Evolutionary conservation across 2,113 vertebrate species (phyloP).

Genomic region (Stercorarius parasiticus): DNA sequence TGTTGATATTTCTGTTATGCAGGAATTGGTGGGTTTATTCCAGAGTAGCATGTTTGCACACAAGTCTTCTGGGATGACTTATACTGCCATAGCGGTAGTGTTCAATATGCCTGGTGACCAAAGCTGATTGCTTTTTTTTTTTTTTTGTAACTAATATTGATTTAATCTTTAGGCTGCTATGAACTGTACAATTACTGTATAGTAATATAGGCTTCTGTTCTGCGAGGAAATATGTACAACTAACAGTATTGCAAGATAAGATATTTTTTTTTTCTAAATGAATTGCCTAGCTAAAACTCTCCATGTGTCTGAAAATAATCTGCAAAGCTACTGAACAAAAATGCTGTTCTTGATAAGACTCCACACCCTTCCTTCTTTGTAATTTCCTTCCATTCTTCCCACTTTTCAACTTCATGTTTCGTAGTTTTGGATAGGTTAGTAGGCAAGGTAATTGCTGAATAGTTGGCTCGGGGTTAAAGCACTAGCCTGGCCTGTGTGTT

Average conservation of each 20-base stretch:
- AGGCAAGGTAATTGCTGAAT: not conserved
- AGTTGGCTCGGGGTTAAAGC: not conserved
- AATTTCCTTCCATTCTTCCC: conserved; percentile 56
- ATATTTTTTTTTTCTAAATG: not conserved
- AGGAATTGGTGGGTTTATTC: not conserved
- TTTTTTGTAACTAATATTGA: not conserved
- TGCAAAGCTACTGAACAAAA: not conserved
- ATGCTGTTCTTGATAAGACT: not conserved
- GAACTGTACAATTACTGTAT: not conserved
- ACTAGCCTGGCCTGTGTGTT: not conserved
- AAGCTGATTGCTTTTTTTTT: not conserved
- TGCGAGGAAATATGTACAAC: not conserved
- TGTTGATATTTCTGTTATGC: rapidly evolving
- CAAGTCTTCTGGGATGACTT: not conserved
- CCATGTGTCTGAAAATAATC: not conserved
- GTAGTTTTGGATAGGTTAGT: not conserved
- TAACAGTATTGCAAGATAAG: not conserved
- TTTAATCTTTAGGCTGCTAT: not conserved
- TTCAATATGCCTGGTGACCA: not conserved
- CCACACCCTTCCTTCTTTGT: not conserved
- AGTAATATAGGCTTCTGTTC: not conserved
- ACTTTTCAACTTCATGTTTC: not conserved
- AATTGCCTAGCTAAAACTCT: not conserved
- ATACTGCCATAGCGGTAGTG: not conserved
- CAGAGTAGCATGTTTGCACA: not conserved